phyloP scores from a whole-genome alignment of 2,888 invertebrate species.

The Drosophila anceps region DNA sequence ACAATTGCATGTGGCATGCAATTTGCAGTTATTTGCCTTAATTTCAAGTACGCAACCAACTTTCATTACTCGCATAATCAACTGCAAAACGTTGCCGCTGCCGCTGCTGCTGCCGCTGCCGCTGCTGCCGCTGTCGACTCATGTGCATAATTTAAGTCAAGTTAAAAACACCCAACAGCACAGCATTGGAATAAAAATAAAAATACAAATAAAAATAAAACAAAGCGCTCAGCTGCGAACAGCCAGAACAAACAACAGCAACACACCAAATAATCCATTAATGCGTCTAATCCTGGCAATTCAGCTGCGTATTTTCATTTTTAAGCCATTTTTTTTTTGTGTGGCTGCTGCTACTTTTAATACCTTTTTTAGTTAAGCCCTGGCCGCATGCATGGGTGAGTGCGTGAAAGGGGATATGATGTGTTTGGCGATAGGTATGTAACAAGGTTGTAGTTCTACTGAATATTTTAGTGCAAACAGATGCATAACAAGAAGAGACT shows the following conservation, averaged over 20 bases:
- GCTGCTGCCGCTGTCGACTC: constrained; percentile 27
- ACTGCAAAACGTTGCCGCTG: constrained; percentile 23
- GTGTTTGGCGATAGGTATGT: not conserved
- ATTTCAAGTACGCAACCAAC: constrained; percentile 35
- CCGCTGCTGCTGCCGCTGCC: constrained; percentile 5
- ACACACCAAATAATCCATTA: constrained; percentile 63
- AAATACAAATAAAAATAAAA: constrained; percentile 17
- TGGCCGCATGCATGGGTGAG: not conserved
- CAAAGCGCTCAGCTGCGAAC: constrained; percentile 34
- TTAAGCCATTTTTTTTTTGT: constrained; percentile 4
- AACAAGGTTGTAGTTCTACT: not conserved
- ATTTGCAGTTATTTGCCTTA: constrained; percentile 45
- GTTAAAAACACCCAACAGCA: constrained; percentile 12
- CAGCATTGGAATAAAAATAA: constrained; percentile 1
- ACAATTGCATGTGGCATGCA: constrained; percentile 23
- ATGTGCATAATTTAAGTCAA: constrained; percentile 56
- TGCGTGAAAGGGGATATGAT: not conserved
- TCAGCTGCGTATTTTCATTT: constrained; percentile 42
- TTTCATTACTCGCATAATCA: constrained; percentile 49
- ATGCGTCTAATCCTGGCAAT: constrained; percentile 65
- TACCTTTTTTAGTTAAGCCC: constrained; percentile 1
- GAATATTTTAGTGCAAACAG: not conserved
- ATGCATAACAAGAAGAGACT: no score
- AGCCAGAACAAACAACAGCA: constrained; percentile 26
- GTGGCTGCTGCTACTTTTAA: constrained; percentile 2